Base-by-base conservation (phyloP, 2,888 invertebrate genomes). In the Hirtodrosophila duncani region DNA sequence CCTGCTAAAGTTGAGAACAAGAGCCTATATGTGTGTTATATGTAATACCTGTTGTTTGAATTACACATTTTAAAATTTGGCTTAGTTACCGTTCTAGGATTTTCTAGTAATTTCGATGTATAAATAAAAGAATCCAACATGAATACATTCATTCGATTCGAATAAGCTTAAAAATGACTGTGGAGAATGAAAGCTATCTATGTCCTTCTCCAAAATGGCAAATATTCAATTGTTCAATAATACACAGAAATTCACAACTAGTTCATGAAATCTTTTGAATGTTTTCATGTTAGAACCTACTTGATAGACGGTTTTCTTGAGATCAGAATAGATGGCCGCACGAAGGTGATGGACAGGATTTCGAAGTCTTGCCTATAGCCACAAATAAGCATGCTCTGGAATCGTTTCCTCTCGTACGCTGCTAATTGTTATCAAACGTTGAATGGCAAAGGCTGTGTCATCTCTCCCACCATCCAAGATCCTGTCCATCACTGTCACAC, bases 91-190 rank as follows among this genome's bases (percentile, higher is more conserved):
- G 33, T 44, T 39, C 38, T 27, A 53, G 43, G 44, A 13, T 50
- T 41, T 59, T 27, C 50, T 59, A 53, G 52, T 44, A 31, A 33
- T 30, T 70, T 79, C 70, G 66, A 70, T 72, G 81, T 79, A 56
- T 43, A 51, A 27, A 36, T 53, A 31, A 3, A 10, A 27, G 14
- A 38, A 27, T 17, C n/a, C 6, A 50, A 20, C 24, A 8, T 37
- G 45, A 74, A 55, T 74, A 51, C 75, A 44, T 43, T 27, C 20
- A 34, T 17, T 52, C 30, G 20, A 20, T 34, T 34, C 10, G 3
- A n/a, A 33, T 33, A 10, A 33, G 18, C 9, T 10, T 3, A 27
- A 24, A 29, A 33, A 37, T 29, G 16, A 31, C 36, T 24, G 20
- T 20, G 20, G 16, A 24, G 8, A 36, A 53, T 43, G n/a, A n/a